Evolutionary conservation across 2,113 vertebrate genomes (phyloP), one percentile per base, ranked within the genome.

Genomic region (Halichoeres trimaculatus): DNA sequence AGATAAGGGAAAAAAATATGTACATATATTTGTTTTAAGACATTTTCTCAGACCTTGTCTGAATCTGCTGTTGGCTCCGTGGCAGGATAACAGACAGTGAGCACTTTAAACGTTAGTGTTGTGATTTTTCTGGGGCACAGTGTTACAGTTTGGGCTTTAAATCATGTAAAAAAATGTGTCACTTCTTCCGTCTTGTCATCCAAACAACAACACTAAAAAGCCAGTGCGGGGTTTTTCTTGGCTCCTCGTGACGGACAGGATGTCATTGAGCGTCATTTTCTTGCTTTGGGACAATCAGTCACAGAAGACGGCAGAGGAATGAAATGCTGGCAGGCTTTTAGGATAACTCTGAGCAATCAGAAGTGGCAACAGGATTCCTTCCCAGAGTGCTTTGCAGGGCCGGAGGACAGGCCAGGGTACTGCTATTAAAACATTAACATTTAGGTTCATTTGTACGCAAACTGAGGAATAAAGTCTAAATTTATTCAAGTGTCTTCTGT

Each of bases 271-370:
- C 59, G 66, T 48, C 53, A 48, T 26, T 14, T 20, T 20, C 30
- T 51, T 16, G 9, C 47, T 71, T 38, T 20, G 50, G 50, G 50
- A 53, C 50, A 17, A 41, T 52, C 23, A 41, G 23, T 63, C 56
- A 59, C n/a, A n/a, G 38, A 54, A 20, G 35, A 59, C 23, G 34
- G 45, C 36, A 43, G 10, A 14, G 52, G 66, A 61, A 20, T 10
- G 10, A 22, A 50, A 62, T 50, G 24, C 71, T 57, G 20, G 41
- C 60, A 22, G 24, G n/a, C 59, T 51, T 40, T 52, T 48, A 14
- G 10, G 20, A 35, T 23, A 10, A 51, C 54, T 40, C 16, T 14
- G 10, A 43, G 54, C 47, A 40, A 41, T 41, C 35, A 57, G 48
- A 68, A 14, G 50, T 16, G 19, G 10, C 47, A 36, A 22, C 24